Percentiles rank a stretch among this genome's conserved stretches.
Evolutionary conservation across 2,888 invertebrate species (phyloP).

Genomic region (Stenichneumon culpator): DNA sequence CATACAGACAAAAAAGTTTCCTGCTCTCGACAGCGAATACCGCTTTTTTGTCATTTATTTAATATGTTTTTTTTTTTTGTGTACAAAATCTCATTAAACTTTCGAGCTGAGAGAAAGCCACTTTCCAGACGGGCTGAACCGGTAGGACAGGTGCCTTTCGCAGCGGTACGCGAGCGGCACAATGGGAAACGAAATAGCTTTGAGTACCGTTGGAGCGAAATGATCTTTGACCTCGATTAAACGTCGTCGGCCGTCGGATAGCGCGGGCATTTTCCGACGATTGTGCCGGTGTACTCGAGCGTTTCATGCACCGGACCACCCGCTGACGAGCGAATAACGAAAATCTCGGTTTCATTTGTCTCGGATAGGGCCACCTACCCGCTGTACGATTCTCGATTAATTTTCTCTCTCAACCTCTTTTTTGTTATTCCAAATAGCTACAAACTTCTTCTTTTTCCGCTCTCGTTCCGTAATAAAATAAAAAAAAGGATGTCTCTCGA

Average conservation of each 20-base stretch:
- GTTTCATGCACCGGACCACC: constrained; percentile 12
- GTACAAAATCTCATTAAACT: constrained; percentile 70
- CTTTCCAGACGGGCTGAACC: constrained; percentile 53
- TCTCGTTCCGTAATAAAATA: background rate
- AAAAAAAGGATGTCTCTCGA: background rate
- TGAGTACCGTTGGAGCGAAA: constrained; percentile 63
- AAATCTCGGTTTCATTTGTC: constrained; percentile 50
- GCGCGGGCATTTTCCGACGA: constrained; percentile 8
- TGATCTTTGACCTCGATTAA: constrained; percentile 67
- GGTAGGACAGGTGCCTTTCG: constrained; percentile 13
- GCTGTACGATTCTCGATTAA: constrained; percentile 45
- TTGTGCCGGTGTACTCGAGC: constrained; percentile 11
- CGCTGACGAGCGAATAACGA: constrained; percentile 33
- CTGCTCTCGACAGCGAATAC: constrained; percentile 13
- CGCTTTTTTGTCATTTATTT: constrained; percentile 40
- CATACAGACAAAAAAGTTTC: constrained; percentile 26
- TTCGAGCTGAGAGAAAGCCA: constrained; percentile 51
- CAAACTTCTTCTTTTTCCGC: background rate
- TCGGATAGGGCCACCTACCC: constrained; percentile 27
- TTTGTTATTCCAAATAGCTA: background rate
- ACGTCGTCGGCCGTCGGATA: constrained; percentile 41
- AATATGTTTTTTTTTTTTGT: constrained; percentile 32
- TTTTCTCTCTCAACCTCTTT: constrained; percentile 14
- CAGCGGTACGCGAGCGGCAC: background rate
- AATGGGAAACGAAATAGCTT: constrained; percentile 63